Percentiles rank a stretch among this genome's conserved stretches.
Conservation (phyloP, 2,888 invertebrate species). For the Limnephilus lunatus region DNA sequence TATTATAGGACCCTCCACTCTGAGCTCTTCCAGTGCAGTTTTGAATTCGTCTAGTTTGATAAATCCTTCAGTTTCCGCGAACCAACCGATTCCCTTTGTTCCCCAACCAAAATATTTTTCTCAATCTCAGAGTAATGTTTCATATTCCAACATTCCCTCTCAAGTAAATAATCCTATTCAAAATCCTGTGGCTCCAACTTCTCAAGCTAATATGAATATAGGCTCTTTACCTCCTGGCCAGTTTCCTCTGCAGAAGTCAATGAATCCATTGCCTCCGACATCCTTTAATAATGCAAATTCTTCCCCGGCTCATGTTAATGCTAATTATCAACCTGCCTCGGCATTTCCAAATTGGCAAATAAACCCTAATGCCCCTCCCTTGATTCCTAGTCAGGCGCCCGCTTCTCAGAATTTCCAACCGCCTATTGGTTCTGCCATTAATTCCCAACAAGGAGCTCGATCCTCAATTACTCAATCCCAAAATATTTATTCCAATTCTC, state of each 20-base stretch:
- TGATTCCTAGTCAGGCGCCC: constrained; percentile 68
- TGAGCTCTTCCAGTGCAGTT: constrained; percentile 30
- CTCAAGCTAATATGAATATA: constrained; percentile 39
- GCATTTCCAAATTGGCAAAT: constrained; percentile 70
- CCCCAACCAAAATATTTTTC: constrained; percentile 32
- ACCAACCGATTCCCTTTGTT: constrained; percentile 24
- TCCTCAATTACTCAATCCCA: constrained; percentile 7
- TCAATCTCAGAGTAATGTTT: constrained; percentile 42
- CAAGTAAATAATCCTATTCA: neutral
- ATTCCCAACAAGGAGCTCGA: constrained; percentile 13
- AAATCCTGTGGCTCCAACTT: constrained; percentile 7
- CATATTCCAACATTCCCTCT: constrained; percentile 4
- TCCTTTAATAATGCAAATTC: constrained; percentile 67
- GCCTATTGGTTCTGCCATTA: neutral
- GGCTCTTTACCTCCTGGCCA: constrained; percentile 20
- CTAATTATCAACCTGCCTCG: constrained; percentile 31
- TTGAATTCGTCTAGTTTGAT: constrained; percentile 12
- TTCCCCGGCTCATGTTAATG: constrained; percentile 32
- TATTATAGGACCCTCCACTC: neutral
- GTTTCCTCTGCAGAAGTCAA: neutral
- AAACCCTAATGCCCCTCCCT: constrained; percentile 75
- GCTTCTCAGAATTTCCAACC: constrained; percentile 34
- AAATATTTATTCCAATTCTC: constrained; percentile 35
- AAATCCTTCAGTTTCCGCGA: neutral
- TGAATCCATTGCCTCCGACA: constrained; percentile 45